These are phyloP conservation scores for Scartelaos histophorus DNA, from an alignment of 2,113 vertebrate genomes.

Conservation along the genomic window DNA sequence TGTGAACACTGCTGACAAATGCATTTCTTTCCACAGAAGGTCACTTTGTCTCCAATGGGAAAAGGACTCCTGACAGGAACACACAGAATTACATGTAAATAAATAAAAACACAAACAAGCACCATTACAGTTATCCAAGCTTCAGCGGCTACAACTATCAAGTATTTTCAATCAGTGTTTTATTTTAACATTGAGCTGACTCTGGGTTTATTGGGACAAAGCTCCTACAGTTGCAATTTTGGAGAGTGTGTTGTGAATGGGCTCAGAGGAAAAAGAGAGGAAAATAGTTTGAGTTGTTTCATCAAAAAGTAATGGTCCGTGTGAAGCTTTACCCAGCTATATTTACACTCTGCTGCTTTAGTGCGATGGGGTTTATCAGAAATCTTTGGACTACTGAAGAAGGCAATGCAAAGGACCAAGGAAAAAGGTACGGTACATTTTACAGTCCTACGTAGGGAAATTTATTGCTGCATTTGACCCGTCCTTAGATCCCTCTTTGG, in stretches of 20 bases:
- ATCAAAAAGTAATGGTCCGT: constrained; percentile 27
- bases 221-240: not conserved
- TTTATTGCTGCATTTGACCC: not conserved
- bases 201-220: constrained; percentile 13
- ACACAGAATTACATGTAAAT: constrained; percentile 22
- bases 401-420: not conserved
- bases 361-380: not conserved
- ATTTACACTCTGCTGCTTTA: not conserved
- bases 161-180: not conserved
- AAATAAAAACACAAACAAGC: not conserved
- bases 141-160: not conserved
- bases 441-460: not conserved
- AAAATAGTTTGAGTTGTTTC: constrained; percentile 14
- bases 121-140: not conserved
- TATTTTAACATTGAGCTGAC: constrained; percentile 21
- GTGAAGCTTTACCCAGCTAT: not conserved
- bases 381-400: not conserved
- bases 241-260: constrained; percentile 13
- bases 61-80: constrained; percentile 85
- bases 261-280: constrained; percentile 7
- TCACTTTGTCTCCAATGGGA: constrained; percentile 96
- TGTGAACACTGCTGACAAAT: constrained; percentile 95
- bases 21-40: constrained; percentile 96
- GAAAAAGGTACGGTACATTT: not conserved
- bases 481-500: too few relatives aligned